Evolutionary conservation across 37 sponge, comb jelly and placozoan species (phyloP).

Genomic region (Beroe forskalii): DNA sequence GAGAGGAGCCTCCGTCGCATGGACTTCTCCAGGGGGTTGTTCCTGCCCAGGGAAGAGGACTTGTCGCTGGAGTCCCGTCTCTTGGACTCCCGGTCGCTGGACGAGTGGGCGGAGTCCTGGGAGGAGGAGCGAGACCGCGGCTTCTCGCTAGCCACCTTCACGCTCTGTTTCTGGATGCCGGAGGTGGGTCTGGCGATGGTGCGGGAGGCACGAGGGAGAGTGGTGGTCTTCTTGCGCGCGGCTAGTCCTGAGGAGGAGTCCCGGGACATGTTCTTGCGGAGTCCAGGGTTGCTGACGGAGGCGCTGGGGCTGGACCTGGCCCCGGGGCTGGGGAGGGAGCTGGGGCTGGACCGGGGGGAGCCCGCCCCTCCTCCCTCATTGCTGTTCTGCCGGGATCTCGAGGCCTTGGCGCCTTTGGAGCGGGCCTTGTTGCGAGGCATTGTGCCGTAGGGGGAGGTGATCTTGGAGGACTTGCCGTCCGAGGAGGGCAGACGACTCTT

Average conservation of each 20-base stretch:
- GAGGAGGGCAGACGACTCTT: background rate
- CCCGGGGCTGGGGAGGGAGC: background rate
- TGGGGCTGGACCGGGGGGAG: background rate
- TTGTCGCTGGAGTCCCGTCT: conserved; percentile 15
- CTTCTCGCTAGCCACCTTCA: background rate
- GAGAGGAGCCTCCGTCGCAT: conserved; percentile 53
- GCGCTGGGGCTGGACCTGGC: background rate
- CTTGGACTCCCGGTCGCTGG: background rate
- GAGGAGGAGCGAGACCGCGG: conserved; percentile 21
- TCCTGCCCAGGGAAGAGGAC: background rate
- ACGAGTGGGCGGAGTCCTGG: conserved; percentile 3
- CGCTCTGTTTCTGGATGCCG: background rate
- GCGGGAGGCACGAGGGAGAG: conserved; percentile 24
- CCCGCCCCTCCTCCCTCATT: background rate
- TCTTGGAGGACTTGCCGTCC: background rate
- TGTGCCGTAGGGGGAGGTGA: conserved; percentile 46
- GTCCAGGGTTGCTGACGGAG: conserved; percentile 1
- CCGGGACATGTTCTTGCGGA: background rate
- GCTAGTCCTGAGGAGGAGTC: conserved; percentile 4
- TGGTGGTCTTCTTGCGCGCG: conserved; percentile 32
- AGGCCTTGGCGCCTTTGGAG: background rate
- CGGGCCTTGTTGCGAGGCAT: background rate
- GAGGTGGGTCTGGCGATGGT: conserved; percentile 15
- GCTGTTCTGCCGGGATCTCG: conserved; percentile 58
- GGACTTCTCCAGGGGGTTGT: conserved; percentile 33